Evolutionary conservation across 2,797 vertebrate species (phyloP), one percentile per base, ranked within the genome.

Genomic region (Gymnodraco acuticeps): DNA sequence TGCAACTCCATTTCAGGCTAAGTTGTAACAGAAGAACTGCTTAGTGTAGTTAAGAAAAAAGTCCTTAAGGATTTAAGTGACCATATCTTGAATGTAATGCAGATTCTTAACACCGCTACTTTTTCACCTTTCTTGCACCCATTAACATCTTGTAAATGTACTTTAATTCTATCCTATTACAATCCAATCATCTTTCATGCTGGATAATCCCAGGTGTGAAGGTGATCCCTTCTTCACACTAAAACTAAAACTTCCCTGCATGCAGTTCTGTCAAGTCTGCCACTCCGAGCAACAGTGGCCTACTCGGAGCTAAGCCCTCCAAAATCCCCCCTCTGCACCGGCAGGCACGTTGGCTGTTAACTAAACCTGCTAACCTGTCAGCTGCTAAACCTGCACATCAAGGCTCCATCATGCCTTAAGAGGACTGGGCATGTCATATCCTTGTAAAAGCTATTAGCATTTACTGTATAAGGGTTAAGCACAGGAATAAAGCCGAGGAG

Each of bases 371-470:
- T 92, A 92, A 91, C 88, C 90, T 92, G 87, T 93, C 92, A 93
- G 88, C 80, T 65, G 75, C 91, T 94, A 94, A 94, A 94, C 91
- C 93, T 60, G 82, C 70, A 77, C 89, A 93, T 92, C 89, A 93
- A 94, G 78, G 91, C 88, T 87, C 86, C 85, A 91, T 93, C 93
- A 93, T 94, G 92, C 88, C 85, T 87, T 88, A 88, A 91, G 88
- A 88, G 75, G 86, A 69, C 75, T 72, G 53, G 64, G 78, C 85
- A 75, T 84, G 83, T 84, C 75, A 41, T 85, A 70, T 89, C 65
- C 82, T 70, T 62, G 77, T 73, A 59, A 84, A 87, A 85, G 81
- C 75, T 67, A 86, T 91, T 90, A 84, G 51, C 66, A 52, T 89
- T 72, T 45, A 86, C 86, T 85, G 77, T 84, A 83, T 19, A 15